A percentile compares a stretch with the other conserved stretches of the same genome.
phyloP scores from a whole-genome alignment of 2,888 invertebrate species.

The Oeneis ivallda region DNA sequence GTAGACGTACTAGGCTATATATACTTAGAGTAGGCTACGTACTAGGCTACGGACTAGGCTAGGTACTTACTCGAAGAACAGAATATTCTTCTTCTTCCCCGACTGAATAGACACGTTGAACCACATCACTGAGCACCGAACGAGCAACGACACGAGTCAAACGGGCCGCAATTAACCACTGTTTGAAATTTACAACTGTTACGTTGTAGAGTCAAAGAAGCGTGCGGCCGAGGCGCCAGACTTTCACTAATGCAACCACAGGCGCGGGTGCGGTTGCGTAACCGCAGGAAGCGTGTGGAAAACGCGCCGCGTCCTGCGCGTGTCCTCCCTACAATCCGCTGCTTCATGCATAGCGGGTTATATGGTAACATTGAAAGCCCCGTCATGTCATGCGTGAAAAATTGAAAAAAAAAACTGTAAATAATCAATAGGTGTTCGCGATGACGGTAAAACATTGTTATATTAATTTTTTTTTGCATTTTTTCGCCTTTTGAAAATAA shows the following conservation, averaged over 20 bases:
- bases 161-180: constrained; percentile 32
- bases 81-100: constrained; percentile 56
- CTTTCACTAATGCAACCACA: constrained; percentile 57
- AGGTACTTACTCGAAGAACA: constrained; percentile 63
- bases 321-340: constrained; percentile 52
- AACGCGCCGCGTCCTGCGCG: constrained; percentile 56
- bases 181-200: constrained; percentile 40
- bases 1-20: no score
- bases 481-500: no score
- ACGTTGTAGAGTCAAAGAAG: constrained; percentile 37
- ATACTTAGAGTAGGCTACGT: no score
- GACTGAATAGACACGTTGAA: constrained; percentile 61
- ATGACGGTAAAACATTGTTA: no score
- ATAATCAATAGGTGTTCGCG: no score
- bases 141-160: constrained; percentile 35
- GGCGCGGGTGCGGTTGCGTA: constrained; percentile 48
- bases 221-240: constrained; percentile 43
- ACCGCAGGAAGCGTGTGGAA: constrained; percentile 67
- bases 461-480: no score
- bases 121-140: constrained; percentile 50
- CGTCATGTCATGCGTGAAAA: no score
- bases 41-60: no score
- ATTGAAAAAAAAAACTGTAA: no score
- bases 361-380: no score
- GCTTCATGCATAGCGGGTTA: not conserved